Base-by-base conservation (phyloP, 2,888 invertebrate species). In the Epirrhoe tristata region DNA sequence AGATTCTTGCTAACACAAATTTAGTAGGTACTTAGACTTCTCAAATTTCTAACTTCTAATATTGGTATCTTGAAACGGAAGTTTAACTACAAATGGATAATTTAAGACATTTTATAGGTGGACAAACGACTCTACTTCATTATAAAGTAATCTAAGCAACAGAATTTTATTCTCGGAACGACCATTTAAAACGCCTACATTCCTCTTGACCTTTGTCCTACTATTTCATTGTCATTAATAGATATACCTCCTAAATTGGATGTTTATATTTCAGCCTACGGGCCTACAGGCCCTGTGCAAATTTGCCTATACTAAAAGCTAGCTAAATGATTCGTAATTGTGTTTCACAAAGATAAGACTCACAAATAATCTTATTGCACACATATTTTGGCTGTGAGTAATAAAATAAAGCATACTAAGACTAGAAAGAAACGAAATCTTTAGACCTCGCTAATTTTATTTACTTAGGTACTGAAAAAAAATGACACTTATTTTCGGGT, bases 181-280 rank as follows among this genome's bases (percentile, higher is more conserved):
- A 36, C 14, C n/a, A 63, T 73, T 77, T 74, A 53, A 56, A 76
- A 77, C 74, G 80, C 81, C 77, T 80, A 83, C 81, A 80, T 76
- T 74, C 72, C 69, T 70, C 63, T 51, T 74, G 77, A 83, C 81
- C 83, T 83, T 77, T 78, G 74, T 53, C 60, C 58, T 65, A 72
- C 69, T 74, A 36, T 63, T 63, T 63, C 51, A 59, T 31, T 63
- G 43, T 56, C 54, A 48, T 46, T 62, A 55, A 50, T 58, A 16
- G 17, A 24, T 48, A 51, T 56, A 16, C 14, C 51, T 63, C 24
- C 43, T 32, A 36, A 63, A 53, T 54, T 57, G 57, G 39, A 52
- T 63, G 52, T 63, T 52, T 52, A 52, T 34, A 39, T 62, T 31
- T 50, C 54, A 39, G 51, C 32, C 55, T 50, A 7, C 56, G 31